These are phyloP conservation scores for Pyrgus malvae DNA, from an alignment of 2,888 invertebrate genomes.

Conservation along the genomic window DNA sequence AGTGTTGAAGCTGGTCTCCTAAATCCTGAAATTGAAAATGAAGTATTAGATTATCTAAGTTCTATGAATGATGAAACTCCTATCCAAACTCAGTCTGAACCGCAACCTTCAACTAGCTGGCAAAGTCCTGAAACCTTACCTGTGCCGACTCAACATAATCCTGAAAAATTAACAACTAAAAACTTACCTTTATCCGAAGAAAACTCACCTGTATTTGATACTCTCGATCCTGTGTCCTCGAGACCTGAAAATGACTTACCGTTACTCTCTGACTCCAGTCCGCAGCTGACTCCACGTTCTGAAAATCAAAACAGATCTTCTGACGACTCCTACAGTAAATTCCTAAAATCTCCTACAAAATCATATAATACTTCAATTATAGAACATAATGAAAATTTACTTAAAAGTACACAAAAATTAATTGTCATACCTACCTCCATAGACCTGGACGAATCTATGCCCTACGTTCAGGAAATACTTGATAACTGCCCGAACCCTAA, in stretches of 20 bases:
- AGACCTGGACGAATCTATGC: constrained; percentile 26
- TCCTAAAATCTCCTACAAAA: neutral
- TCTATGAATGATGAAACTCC: neutral
- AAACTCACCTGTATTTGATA: neutral
- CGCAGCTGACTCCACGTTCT: neutral
- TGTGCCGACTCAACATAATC: neutral
- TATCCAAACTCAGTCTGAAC: neutral
- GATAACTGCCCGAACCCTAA: neutral
- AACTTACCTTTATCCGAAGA: neutral
- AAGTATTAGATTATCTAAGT: neutral
- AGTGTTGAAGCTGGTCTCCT: neutral
- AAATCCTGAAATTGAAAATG: constrained; percentile 5
- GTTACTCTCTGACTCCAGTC: neutral
- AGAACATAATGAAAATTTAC: constrained; percentile 18
- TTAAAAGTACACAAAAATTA: constrained; percentile 11
- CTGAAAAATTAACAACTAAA: neutral
- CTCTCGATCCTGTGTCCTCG: too few relatives aligned
- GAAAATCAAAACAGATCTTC: neutral
- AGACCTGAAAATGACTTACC: neutral
- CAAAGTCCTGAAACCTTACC: constrained; percentile 4
- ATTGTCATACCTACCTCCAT: constrained; percentile 23
- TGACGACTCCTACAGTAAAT: neutral
- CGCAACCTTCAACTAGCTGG: neutral
- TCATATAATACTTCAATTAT: constrained; percentile 11
- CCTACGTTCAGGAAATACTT: constrained; percentile 22